Evolutionary conservation across 1,140 invertebrate genomes (phyloP), one percentile per base, ranked within the genome.

Genomic region (Lucilia sericata): DNA sequence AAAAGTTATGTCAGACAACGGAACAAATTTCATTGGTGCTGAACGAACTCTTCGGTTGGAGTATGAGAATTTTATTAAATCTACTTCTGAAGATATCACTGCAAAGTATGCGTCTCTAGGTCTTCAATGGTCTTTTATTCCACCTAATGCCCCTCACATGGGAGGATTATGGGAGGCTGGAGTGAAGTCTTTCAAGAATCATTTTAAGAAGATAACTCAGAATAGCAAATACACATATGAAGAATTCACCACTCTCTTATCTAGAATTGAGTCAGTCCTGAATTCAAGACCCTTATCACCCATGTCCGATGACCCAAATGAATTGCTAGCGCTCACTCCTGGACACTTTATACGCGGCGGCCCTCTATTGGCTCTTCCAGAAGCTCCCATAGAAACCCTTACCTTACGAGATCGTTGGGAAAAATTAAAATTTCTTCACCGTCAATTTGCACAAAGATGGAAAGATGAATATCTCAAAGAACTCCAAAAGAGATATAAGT

Each of bases 81-180:
- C 17, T 19, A 14, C 30, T 34, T 30, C 81, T 8, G 2, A 10
- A 14, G 81, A 65, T 17, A 36, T 82, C 17, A 0, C 19, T 17
- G 7, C 25, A 8, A 82, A 70, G 36, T 82, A 70, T 19, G 25
- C 55, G 2, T 13, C 36, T 4, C 81, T 60, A 3, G 81, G 81
- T 25, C 9, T 70, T 36, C 49, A 51, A 12, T 70, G 60, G n/a
- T 21, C n/a, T 19, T 84, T 84, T 21, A 84, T 78, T 9, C 83
- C 74, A 10, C 49, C 74, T 17, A 17, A 8, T 21, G 60, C 60
- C 7, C 89, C 89, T 19, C 84, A 86, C 85, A 85, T 87, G 25
- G 90, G 88, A 13, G 90, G 88, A 13, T 30, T 65, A 87, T 25
- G 87, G 86, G 89, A 91, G 82, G 81, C 84, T 13, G 81, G 80